Percentiles rank a stretch among this genome's conserved stretches.
Evolutionary conservation across 1,140 invertebrate genomes (phyloP).

Genomic region (Rhagoletis zephyria): DNA sequence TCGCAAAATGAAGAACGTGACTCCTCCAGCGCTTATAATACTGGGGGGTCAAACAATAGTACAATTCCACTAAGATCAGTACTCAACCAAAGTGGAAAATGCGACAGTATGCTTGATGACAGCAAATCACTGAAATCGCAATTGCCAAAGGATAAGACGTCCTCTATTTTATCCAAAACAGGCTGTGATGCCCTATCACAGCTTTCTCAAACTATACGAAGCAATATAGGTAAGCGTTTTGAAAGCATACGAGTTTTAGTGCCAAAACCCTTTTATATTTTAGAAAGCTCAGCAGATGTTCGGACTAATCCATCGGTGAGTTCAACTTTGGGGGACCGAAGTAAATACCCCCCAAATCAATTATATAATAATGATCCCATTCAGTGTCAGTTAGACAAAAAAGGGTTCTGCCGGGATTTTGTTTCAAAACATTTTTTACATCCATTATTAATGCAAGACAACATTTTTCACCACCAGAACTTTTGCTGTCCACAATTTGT

Average conservation of each 20-base stretch:
- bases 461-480: constrained; percentile 14
- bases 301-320: background rate
- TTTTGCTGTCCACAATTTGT: constrained; percentile 68
- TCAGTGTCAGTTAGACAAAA: constrained; percentile 18
- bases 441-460: background rate
- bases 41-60: constrained; percentile 83
- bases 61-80: constrained; percentile 78
- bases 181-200: background rate
- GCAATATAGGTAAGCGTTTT: background rate
- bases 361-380: constrained; percentile 58
- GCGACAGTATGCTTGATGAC: background rate
- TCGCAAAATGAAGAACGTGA: constrained; percentile 76
- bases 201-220: background rate
- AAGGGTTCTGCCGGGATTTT: background rate
- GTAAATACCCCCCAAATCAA: background rate
- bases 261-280: background rate
- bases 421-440: background rate
- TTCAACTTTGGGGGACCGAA: background rate
- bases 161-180: background rate
- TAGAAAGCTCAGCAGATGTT: background rate
- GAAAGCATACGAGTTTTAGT: background rate
- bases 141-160: background rate
- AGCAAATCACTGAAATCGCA: background rate
- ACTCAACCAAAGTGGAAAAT: constrained; percentile 65
- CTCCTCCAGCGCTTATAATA: constrained; percentile 85